A percentile compares a stretch with the other conserved stretches of the same genome.
These are phyloP conservation scores for Calameuta pallipes DNA, from an alignment of 2,888 invertebrate genomes.

Conservation along the genomic window DNA sequence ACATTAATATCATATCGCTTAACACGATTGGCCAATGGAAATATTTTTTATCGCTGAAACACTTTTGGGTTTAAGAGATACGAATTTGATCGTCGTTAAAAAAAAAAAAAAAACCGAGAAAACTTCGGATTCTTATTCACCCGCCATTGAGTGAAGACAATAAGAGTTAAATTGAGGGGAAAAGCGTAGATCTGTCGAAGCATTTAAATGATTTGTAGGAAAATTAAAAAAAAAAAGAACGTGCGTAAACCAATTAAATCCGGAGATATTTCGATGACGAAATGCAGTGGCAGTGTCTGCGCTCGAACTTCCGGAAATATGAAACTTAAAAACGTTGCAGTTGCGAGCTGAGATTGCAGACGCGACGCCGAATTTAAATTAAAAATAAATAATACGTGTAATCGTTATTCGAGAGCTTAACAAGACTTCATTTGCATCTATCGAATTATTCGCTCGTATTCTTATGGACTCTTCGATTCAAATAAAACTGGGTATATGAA, in stretches of 20 bases:
- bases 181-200: no score
- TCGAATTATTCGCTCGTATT: neutral
- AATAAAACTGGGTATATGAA: neutral
- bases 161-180: no score
- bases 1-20: neutral
- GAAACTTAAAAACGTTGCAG: neutral
- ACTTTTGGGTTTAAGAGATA: neutral
- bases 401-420: neutral
- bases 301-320: neutral
- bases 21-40: neutral
- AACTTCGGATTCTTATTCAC: no score
- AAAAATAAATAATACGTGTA: neutral
- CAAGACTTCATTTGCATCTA: neutral
- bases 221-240: neutral
- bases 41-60: neutral
- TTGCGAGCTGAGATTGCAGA: neutral
- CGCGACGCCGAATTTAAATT: neutral
- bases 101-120: neutral
- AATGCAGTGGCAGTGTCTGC: neutral
- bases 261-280: neutral
- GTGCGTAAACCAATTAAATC: neutral
- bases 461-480: neutral
- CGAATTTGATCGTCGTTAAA: neutral
- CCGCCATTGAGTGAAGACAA: no score
- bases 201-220: neutral